Percentiles rank a stretch among this genome's conserved stretches.
These are phyloP conservation scores for Procavia capensis DNA, from an alignment of 2,113 vertebrate genomes.

Conservation along the genomic window DNA sequence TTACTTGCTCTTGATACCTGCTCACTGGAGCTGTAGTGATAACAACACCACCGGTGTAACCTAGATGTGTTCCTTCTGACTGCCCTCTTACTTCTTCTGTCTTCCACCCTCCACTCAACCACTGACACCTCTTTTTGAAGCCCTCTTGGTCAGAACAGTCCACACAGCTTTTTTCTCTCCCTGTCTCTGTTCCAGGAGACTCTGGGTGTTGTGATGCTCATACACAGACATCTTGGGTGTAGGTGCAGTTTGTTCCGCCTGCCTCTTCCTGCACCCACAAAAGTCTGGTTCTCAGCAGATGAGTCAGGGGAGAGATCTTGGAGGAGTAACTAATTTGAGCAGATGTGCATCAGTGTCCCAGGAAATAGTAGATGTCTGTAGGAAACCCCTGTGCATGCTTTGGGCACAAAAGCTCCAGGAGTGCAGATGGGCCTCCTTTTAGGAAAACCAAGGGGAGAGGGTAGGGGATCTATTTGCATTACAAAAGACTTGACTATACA, in stretches of 20 bases:
- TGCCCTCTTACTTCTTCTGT: background rate
- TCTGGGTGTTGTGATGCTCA: background rate
- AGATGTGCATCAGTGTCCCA: slow-evolving; percentile 62
- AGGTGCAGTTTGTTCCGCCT: too few relatives aligned
- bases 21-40: background rate
- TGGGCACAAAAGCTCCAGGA: background rate
- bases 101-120: background rate
- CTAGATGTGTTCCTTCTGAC: fast-evolving
- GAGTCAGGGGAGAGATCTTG: slow-evolving; percentile 65
- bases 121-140: background rate
- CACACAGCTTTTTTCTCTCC: background rate
- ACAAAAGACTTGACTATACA: background rate
- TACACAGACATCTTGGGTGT: background rate
- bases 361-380: slow-evolving; percentile 52
- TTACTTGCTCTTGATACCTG: background rate
- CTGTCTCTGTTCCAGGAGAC: background rate
- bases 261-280: too few relatives aligned
- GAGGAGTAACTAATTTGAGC: slow-evolving; percentile 73
- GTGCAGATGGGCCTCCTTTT: background rate
- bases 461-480: background rate
- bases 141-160: background rate
- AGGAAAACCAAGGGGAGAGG: background rate
- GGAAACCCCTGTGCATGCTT: background rate
- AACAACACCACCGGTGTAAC: background rate
- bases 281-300: background rate